These are phyloP conservation scores for Drosophila basisetae DNA, from an alignment of 2,888 invertebrate species.

Conservation along the genomic window DNA sequence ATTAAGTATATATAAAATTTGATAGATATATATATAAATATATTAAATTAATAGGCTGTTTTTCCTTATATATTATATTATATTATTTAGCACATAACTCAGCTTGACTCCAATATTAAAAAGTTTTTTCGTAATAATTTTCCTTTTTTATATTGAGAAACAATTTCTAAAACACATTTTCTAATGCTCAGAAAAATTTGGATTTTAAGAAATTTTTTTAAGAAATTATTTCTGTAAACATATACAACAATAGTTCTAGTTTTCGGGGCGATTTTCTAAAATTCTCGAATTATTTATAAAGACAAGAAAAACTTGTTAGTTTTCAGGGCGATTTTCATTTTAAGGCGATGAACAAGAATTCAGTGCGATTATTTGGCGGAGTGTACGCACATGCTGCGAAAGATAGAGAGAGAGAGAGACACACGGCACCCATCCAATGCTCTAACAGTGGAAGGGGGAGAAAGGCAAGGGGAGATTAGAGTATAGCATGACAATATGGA, in stretches of 20 bases:
- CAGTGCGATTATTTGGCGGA: background rate
- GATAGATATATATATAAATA: background rate
- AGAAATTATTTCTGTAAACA: background rate
- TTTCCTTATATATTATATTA: background rate
- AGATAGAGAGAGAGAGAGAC: background rate
- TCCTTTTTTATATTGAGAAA: background rate
- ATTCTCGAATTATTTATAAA: too few species aligned
- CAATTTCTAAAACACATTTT: too few species aligned
- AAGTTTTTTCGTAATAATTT: background rate
- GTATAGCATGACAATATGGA: constrained; percentile 5
- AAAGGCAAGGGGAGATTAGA: background rate
- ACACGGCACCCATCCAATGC: constrained; percentile 8
- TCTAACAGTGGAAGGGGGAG: background rate
- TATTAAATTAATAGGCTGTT: background rate
- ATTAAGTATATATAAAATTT: background rate
- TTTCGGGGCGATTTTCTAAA: background rate
- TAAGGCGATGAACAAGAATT: background rate
- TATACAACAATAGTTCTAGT: too few species aligned
- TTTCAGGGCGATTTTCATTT: too few species aligned
- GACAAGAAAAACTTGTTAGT: too few species aligned
- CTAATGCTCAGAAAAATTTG: too few species aligned
- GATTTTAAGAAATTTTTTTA: background rate
- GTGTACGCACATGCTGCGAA: background rate
- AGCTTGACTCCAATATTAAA: background rate
- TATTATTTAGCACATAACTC: background rate